phyloP scores from a whole-genome alignment of 2,888 invertebrate species.

The Xylocampa areola region DNA sequence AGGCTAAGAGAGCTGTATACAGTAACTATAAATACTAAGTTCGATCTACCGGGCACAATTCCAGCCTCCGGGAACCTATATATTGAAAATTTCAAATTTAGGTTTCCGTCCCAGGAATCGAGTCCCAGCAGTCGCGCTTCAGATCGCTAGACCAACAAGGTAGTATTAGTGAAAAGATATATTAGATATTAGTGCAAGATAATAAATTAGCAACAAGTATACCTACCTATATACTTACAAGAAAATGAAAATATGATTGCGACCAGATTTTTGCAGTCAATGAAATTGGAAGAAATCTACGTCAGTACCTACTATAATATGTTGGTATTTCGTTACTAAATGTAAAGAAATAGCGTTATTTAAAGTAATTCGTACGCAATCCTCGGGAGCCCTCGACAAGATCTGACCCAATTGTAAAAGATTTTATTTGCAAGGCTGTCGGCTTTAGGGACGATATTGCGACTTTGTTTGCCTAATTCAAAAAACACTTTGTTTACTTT shows the following conservation, averaged over 20 bases:
- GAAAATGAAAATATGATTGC: slow-evolving; percentile 6
- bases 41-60: too few species aligned
- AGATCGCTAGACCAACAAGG: too few species aligned
- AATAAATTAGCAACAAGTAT: too few species aligned
- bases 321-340: slow-evolving; percentile 6
- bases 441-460: slow-evolving; percentile 10
- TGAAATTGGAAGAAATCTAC: not conserved
- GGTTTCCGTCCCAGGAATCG: too few species aligned
- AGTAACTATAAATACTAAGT: too few species aligned
- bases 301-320: slow-evolving; percentile 8
- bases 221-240: slow-evolving; percentile 19
- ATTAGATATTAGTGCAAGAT: too few species aligned
- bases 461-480: slow-evolving; percentile 14
- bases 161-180: too few species aligned
- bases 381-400: slow-evolving; percentile 21
- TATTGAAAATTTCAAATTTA: too few species aligned
- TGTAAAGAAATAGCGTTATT: slow-evolving; percentile 28
- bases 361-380: slow-evolving; percentile 30
- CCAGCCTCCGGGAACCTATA: too few species aligned
- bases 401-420: slow-evolving; percentile 51
- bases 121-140: too few species aligned
- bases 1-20: too few species aligned
- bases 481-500: slow-evolving; percentile 13
- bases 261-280: slow-evolving; percentile 5
- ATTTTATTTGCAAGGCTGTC: slow-evolving; percentile 34